A percentile compares a stretch with the other conserved stretches of the same genome.
Evolutionary conservation across 2,888 invertebrate species (phyloP).

Genomic region (Latrodectus hesperus): DNA sequence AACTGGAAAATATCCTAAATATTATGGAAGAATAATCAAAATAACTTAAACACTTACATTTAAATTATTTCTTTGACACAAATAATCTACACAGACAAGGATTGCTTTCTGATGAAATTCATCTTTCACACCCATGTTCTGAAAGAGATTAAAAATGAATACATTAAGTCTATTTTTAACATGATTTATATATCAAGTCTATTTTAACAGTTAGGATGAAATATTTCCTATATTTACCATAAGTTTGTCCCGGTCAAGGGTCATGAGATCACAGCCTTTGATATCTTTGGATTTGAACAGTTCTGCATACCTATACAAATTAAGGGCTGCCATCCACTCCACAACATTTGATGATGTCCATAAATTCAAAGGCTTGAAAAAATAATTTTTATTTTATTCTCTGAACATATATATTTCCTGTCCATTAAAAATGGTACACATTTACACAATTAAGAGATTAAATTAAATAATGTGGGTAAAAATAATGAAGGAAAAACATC

Average conservation of each 20-base stretch:
- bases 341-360: conserved; percentile 83
- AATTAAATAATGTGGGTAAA: too few relatives aligned
- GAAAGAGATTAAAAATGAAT: conserved; percentile 68
- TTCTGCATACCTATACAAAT: conserved; percentile 83
- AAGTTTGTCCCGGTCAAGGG: conserved; percentile 81
- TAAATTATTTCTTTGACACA: conserved; percentile 75
- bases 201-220: not conserved
- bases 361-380: conserved; percentile 81
- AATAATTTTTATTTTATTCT: not conserved
- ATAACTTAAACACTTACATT: conserved; percentile 51
- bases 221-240: conserved; percentile 77
- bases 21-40: not conserved
- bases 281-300: conserved; percentile 83
- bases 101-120: conserved; percentile 83
- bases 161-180: not conserved
- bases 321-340: conserved; percentile 85
- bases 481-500: too few relatives aligned
- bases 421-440: too few relatives aligned
- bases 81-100: conserved; percentile 81
- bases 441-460: too few relatives aligned
- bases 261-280: conserved; percentile 81
- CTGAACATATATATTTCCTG: not conserved
- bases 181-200: not conserved
- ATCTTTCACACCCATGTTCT: conserved; percentile 85
- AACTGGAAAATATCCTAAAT: not conserved